Evolutionary conservation across 1,140 invertebrate species (phyloP).

Genomic region (Drosophila pseudoobscura): DNA sequence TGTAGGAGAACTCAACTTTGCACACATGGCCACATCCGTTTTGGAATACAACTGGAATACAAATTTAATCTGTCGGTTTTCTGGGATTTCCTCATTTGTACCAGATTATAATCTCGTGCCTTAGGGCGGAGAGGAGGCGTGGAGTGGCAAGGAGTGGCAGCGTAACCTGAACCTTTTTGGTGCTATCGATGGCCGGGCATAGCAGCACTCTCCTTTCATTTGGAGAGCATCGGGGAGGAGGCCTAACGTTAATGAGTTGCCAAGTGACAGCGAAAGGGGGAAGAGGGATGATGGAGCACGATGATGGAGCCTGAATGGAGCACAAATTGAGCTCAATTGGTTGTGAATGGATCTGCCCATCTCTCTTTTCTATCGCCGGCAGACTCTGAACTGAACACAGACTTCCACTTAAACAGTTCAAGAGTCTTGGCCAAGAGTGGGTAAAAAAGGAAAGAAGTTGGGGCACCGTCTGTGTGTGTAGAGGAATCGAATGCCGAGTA

Average conservation of each 20-base stretch:
- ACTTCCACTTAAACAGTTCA: slow-evolving; percentile 29
- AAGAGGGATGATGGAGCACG: slow-evolving; percentile 6
- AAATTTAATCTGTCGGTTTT: slow-evolving; percentile 78
- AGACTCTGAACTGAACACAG: slow-evolving; percentile 18
- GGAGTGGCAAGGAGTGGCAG: neutral
- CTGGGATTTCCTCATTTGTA: slow-evolving; percentile 78
- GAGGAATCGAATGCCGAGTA: too few species aligned
- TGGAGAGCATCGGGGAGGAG: slow-evolving; percentile 21
- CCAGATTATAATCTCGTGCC: slow-evolving; percentile 66
- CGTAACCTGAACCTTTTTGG: slow-evolving; percentile 32
- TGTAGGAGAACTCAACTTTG: slow-evolving; percentile 52
- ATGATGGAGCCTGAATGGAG: slow-evolving; percentile 45
- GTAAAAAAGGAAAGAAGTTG: neutral
- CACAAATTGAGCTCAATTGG: slow-evolving; percentile 51
- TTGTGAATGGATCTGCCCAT: slow-evolving; percentile 43
- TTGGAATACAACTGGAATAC: slow-evolving; percentile 66
- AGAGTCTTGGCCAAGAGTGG: neutral
- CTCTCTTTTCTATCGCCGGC: slow-evolving; percentile 5
- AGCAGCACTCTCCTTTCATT: slow-evolving; percentile 38
- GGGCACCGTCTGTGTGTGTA: too few species aligned
- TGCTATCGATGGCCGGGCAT: slow-evolving; percentile 58
- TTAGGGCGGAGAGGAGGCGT: neutral
- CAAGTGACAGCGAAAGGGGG: slow-evolving; percentile 35
- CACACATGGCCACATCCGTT: slow-evolving; percentile 71
- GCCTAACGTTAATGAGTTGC: slow-evolving; percentile 67